Conservation (phyloP, 2,888 invertebrate genomes). For the Exocentrus adspersus region DNA sequence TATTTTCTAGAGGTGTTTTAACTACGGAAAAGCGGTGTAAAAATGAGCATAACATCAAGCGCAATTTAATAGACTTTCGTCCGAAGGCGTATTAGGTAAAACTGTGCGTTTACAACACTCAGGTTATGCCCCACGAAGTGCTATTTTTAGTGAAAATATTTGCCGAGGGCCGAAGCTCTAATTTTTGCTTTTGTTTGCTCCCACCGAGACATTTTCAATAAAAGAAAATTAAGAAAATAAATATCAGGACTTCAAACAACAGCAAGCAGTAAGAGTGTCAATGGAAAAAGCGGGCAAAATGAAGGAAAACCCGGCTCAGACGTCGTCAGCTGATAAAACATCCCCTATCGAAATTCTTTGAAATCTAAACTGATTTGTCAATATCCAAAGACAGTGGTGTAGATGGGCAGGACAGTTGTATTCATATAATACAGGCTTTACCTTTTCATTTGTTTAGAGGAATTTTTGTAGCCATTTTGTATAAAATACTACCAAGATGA, state of each 20-base stretch:
- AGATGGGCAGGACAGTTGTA: constrained; percentile 4
- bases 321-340: constrained; percentile 46
- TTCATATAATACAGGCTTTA: not conserved
- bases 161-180: constrained; percentile 8
- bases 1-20: too few species aligned
- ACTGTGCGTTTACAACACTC: too few species aligned
- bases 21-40: too few species aligned
- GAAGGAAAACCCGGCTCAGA: constrained; percentile 22
- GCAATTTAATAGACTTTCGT: too few species aligned
- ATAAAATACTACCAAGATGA: too few species aligned
- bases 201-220: constrained; percentile 19
- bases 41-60: too few species aligned
- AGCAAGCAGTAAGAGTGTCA: constrained; percentile 38
- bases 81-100: too few species aligned
- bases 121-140: not conserved
- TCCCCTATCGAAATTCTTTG: constrained; percentile 40
- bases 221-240: constrained; percentile 34
- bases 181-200: constrained; percentile 25
- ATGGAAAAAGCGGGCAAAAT: constrained; percentile 31
- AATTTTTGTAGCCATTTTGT: too few species aligned
- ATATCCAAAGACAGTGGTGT: constrained; percentile 27
- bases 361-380: constrained; percentile 45
- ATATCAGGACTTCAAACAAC: constrained; percentile 35
- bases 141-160: constrained; percentile 6
- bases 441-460: too few species aligned